Percentiles rank a stretch among this genome's conserved stretches.
Evolutionary conservation across 2,113 vertebrate genomes (phyloP).

Genomic region (Thinocorus orbignyianus): DNA sequence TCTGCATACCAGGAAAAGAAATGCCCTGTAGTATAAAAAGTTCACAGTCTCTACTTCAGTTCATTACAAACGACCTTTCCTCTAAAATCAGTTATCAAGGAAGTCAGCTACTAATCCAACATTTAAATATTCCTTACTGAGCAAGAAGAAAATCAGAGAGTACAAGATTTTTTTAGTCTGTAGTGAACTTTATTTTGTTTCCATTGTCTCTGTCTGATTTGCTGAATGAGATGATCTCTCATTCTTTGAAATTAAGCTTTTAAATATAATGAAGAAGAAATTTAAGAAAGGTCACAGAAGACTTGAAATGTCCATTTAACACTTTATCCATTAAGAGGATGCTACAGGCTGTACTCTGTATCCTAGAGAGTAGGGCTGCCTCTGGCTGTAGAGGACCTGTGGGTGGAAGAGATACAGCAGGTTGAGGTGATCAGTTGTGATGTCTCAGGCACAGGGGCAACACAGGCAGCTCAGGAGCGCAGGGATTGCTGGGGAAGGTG

Average conservation of each 20-base stretch:
- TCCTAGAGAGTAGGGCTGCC: not conserved
- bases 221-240: not conserved
- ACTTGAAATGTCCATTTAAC: not conserved
- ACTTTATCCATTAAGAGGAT: not conserved
- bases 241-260: not conserved
- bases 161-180: not conserved
- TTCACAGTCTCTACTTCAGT: slow-evolving; percentile 38
- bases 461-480: not conserved
- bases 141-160: not conserved
- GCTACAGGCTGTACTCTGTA: not conserved
- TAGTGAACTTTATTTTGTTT: not conserved
- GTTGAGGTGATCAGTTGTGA: not conserved
- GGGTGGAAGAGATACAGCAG: not conserved
- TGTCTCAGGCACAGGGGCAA: not conserved
- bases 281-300: not conserved
- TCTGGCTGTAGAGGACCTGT: not conserved
- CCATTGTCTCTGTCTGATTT: not conserved
- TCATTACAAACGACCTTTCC: slow-evolving; percentile 32
- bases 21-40: slow-evolving; percentile 15
- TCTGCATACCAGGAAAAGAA: slow-evolving; percentile 50
- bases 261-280: not conserved
- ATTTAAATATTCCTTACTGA: slow-evolving; percentile 8
- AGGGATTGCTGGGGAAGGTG: not conserved
- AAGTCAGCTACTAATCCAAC: not conserved
- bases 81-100: not conserved